A percentile compares a stretch with the other conserved stretches of the same genome.
These are phyloP conservation scores for Coenonympha arcania DNA, from an alignment of 2,888 invertebrate genomes.

Conservation along the genomic window DNA sequence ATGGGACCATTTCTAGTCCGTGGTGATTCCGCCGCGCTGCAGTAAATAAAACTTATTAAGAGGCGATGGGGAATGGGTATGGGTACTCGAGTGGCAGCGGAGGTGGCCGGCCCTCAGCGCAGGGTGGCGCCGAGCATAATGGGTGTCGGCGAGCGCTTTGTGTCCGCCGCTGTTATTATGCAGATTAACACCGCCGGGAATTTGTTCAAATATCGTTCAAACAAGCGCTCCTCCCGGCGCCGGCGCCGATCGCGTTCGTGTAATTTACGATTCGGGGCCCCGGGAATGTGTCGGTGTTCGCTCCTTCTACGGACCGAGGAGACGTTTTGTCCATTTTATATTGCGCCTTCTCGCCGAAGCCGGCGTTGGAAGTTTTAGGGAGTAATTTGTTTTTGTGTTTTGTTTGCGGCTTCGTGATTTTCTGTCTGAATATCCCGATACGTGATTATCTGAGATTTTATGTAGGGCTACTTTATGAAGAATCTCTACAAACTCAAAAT, in stretches of 20 bases:
- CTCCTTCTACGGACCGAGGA: slow-evolving; percentile 47
- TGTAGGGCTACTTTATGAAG: too few species aligned
- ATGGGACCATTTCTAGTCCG: too few species aligned
- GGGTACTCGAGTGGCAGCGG: slow-evolving; percentile 25
- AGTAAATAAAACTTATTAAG: too few species aligned
- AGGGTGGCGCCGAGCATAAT: slow-evolving; percentile 71
- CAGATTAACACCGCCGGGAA: slow-evolving; percentile 75
- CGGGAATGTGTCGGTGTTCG: slow-evolving; percentile 64
- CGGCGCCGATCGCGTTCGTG: slow-evolving; percentile 62
- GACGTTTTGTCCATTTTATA: slow-evolving; percentile 53
- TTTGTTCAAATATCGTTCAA: slow-evolving; percentile 75
- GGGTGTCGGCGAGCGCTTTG: slow-evolving; percentile 70
- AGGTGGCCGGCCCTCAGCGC: slow-evolving; percentile 37
- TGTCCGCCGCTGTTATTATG: slow-evolving; percentile 72
- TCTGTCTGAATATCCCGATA: slow-evolving; percentile 10
- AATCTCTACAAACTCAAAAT: too few species aligned
- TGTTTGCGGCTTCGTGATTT: slow-evolving; percentile 8
- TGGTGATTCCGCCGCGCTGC: too few species aligned
- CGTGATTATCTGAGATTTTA: neutral
- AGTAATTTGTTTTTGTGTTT: slow-evolving; percentile 35
- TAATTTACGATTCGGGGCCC: slow-evolving; percentile 67
- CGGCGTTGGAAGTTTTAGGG: slow-evolving; percentile 27
- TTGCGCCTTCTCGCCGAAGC: slow-evolving; percentile 38
- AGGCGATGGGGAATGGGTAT: too few species aligned
- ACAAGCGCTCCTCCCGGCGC: slow-evolving; percentile 70